Evolutionary conservation across 2,113 vertebrate genomes (phyloP).

Genomic region (Nibea albiflora): DNA sequence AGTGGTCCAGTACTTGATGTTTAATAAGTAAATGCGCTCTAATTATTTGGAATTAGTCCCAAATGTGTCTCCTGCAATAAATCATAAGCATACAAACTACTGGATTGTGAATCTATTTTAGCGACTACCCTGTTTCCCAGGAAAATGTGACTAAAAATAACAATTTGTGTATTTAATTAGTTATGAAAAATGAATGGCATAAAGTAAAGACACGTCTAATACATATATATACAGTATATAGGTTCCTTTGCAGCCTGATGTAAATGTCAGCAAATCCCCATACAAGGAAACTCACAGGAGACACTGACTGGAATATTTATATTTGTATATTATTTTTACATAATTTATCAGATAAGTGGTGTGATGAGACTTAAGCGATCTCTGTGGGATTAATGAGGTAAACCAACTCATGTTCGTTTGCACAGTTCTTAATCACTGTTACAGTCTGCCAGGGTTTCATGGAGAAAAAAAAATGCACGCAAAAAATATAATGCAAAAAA

Average conservation of each 20-base stretch:
- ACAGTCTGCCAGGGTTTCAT: too few relatives aligned
- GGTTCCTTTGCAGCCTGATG: neutral
- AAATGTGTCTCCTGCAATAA: slow-evolving; percentile 29
- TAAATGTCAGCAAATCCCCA: slow-evolving; percentile 7
- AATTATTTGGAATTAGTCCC: slow-evolving; percentile 15
- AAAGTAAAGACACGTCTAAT: neutral
- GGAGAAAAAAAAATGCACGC: too few relatives aligned
- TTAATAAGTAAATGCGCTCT: slow-evolving; percentile 16
- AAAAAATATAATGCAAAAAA: neutral
- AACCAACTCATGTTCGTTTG: slow-evolving; percentile 34
- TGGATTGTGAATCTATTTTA: slow-evolving; percentile 27
- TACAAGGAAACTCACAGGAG: neutral
- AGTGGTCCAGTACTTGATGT: neutral
- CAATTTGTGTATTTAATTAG: neutral
- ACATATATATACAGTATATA: neutral
- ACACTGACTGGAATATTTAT: slow-evolving; percentile 11
- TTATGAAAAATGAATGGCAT: neutral
- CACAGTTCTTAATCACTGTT: too few relatives aligned
- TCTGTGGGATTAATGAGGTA: slow-evolving; percentile 12
- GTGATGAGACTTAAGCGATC: slow-evolving; percentile 12
- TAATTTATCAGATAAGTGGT: slow-evolving; percentile 35
- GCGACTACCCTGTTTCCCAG: slow-evolving; percentile 10
- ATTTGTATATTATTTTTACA: slow-evolving; percentile 12
- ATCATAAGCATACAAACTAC: slow-evolving; percentile 5
- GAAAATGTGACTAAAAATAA: neutral